Evolutionary conservation across 1,140 invertebrate genomes (phyloP).

Genomic region (Drosophila tani): DNA sequence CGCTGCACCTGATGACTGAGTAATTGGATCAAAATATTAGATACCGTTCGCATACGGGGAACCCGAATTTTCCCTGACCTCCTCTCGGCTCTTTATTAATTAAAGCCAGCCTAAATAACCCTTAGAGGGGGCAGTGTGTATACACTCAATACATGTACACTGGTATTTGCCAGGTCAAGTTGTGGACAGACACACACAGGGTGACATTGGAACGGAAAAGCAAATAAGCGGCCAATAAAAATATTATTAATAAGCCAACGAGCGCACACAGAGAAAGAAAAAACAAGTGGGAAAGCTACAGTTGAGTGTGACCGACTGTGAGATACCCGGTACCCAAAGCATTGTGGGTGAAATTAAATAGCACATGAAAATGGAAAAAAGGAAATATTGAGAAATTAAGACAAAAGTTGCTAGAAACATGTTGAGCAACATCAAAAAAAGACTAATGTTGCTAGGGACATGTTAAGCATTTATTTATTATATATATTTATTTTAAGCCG

Average conservation of each 20-base stretch:
- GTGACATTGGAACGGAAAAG: constrained; percentile 27
- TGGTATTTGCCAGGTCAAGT: constrained; percentile 38
- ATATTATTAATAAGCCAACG: constrained; percentile 77
- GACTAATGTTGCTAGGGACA: too few relatives aligned
- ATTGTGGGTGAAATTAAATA: too few relatives aligned
- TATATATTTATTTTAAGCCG: too few relatives aligned
- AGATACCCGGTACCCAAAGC: too few relatives aligned
- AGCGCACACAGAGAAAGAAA: constrained; percentile 31
- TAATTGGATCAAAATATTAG: constrained; percentile 14
- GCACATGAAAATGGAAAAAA: too few relatives aligned
- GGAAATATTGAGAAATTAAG: too few relatives aligned
- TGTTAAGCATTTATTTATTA: too few relatives aligned
- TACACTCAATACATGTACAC: constrained; percentile 19
- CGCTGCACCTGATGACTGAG: constrained; percentile 31
- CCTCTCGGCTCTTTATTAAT: constrained; percentile 48
- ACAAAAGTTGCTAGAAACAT: too few relatives aligned
- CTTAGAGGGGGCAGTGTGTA: not conserved
- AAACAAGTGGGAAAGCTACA: not conserved
- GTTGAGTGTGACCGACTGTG: too few relatives aligned
- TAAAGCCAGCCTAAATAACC: constrained; percentile 34
- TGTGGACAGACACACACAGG: constrained; percentile 19
- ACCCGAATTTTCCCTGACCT: not conserved
- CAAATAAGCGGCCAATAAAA: constrained; percentile 80
- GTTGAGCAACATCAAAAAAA: too few relatives aligned
- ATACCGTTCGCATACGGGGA: not conserved